Conservation (phyloP, 1,140 invertebrate genomes). For the Cotesia typhae region DNA sequence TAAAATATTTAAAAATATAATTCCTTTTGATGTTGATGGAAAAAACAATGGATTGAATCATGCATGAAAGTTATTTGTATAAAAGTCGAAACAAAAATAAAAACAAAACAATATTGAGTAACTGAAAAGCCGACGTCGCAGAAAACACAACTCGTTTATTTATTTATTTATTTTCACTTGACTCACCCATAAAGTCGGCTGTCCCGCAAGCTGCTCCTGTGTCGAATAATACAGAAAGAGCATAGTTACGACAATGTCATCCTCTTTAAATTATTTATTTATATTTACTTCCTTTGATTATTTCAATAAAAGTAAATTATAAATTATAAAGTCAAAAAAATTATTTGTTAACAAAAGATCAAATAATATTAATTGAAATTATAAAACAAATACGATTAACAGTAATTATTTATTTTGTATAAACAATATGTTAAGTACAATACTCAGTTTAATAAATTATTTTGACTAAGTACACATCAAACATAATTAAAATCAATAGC, state of each 20-base stretch:
- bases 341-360: too few species aligned
- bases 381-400: too few species aligned
- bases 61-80: constrained; percentile 13
- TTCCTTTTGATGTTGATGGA: too few species aligned
- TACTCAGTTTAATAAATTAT: too few species aligned
- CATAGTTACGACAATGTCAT: constrained; percentile 35
- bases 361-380: constrained; percentile 25
- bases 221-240: constrained; percentile 44
- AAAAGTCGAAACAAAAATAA: constrained; percentile 11
- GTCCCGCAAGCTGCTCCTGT: constrained; percentile 76
- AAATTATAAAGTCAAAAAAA: constrained; percentile 9
- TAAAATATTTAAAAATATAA: neutral
- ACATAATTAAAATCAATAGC: constrained; percentile 12
- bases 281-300: constrained; percentile 31
- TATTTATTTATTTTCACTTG: constrained; percentile 20
- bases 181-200: constrained; percentile 82
- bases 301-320: constrained; percentile 20
- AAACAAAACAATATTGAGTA: constrained; percentile 21
- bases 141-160: constrained; percentile 23
- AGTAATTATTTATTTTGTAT: too few species aligned
- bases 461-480: constrained; percentile 19
- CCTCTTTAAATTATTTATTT: constrained; percentile 10
- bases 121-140: constrained; percentile 31
- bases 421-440: too few species aligned
- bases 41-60: constrained; percentile 4